Percentiles rank a stretch among this genome's conserved stretches.
Evolutionary conservation across 1,140 invertebrate species (phyloP).

Genomic region (Elymnias hypermnestra): DNA sequence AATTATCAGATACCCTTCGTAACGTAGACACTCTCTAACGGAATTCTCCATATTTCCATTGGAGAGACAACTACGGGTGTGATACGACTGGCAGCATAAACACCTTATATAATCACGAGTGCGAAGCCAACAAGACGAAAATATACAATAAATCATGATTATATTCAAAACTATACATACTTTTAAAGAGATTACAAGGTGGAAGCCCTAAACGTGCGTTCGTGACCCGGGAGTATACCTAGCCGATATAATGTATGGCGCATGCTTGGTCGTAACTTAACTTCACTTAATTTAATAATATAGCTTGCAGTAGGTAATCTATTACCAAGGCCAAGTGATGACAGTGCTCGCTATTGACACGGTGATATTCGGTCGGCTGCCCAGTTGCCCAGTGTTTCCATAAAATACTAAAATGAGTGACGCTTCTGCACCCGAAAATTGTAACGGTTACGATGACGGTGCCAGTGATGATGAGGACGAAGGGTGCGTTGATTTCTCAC

Average conservation of each 20-base stretch:
- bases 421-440: conserved; percentile 48
- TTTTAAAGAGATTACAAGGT: conserved; percentile 66
- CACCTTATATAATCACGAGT: too few species aligned
- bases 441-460: conserved; percentile 50
- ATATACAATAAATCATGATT: too few species aligned
- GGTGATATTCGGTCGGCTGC: conserved; percentile 38
- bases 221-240: conserved; percentile 55
- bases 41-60: too few species aligned
- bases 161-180: too few species aligned
- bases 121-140: too few species aligned
- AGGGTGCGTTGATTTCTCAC: conserved; percentile 2
- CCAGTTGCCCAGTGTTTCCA: conserved; percentile 14
- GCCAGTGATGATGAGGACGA: conserved; percentile 46
- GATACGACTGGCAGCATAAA: too few species aligned
- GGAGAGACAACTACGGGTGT: too few species aligned
- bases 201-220: conserved; percentile 66
- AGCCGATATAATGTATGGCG: conserved; percentile 38
- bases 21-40: too few species aligned
- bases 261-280: conserved; percentile 69
- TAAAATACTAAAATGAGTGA: conserved; percentile 63
- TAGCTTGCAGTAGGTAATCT: conserved; percentile 68
- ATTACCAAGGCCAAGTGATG: conserved; percentile 64
- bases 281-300: conserved; percentile 76
- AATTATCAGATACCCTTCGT: too few species aligned
- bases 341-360: conserved; percentile 46